A percentile compares a stretch with the other conserved stretches of the same genome.
These are phyloP conservation scores for Dioctria rufipes DNA, from an alignment of 2,888 invertebrate species.

Conservation along the genomic window DNA sequence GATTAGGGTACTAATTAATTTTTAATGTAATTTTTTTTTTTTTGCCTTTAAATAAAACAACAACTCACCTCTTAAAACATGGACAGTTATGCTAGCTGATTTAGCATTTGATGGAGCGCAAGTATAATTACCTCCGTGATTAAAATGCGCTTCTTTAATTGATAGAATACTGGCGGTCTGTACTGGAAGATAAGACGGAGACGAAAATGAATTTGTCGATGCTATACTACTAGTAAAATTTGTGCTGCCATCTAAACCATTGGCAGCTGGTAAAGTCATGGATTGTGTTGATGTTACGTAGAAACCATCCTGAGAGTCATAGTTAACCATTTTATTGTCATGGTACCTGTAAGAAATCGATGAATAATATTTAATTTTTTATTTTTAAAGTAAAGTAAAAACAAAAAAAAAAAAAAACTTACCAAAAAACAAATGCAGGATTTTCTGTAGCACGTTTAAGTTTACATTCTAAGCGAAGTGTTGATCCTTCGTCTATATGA, in stretches of 20 bases:
- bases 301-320: constrained; percentile 80
- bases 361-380: neutral
- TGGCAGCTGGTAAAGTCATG: constrained; percentile 61
- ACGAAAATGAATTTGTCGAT: constrained; percentile 44
- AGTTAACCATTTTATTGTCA: constrained; percentile 88
- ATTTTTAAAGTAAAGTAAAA: constrained; percentile 15
- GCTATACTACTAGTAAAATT: constrained; percentile 54
- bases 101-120: constrained; percentile 86
- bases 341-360: constrained; percentile 77
- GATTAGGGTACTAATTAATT: too few species aligned
- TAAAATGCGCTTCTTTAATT: constrained; percentile 76
- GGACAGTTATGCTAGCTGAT: constrained; percentile 82
- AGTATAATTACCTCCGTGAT: constrained; percentile 86
- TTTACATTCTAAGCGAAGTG: constrained; percentile 70
- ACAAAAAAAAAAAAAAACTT: constrained; percentile 46
- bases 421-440: constrained; percentile 71
- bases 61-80: constrained; percentile 78
- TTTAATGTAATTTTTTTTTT: too few species aligned
- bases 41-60: neutral
- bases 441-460: constrained; percentile 71
- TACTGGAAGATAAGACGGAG: constrained; percentile 46
- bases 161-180: constrained; percentile 75
- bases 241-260: constrained; percentile 42
- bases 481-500: constrained; percentile 71
- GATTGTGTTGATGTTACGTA: constrained; percentile 66